Base-by-base conservation (phyloP, 2,888 invertebrate species). In the Acanthacorydalis orientalis region DNA sequence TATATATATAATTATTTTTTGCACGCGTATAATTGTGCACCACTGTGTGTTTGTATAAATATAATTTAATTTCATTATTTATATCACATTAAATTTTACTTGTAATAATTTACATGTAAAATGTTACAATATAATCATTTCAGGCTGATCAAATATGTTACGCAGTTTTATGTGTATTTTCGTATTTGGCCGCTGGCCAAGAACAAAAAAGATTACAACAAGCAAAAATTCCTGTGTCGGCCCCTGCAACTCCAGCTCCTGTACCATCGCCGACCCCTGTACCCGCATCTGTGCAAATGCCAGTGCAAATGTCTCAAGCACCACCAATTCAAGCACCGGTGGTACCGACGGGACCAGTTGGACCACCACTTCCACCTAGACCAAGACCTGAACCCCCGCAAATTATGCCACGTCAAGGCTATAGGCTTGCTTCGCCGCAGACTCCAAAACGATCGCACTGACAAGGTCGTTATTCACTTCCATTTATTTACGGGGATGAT, bases 121-220 rank as follows among this genome's bases (percentile, higher is more conserved):
- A 23, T 23, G 6, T 23, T 23, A 35, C 33, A 39, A 44, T 51
- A 60, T 57, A 56, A 59, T 49, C 50, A 52, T 54, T 53, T 35
- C 70, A 97, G 96, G 95, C 97, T 64, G 93, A 96, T 70, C 95
- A 97, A 70, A 98, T 98, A 61, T 97, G 96, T 70, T 98, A 98
- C 70, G 92, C 98, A 57, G 96, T 98, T 52, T 75, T 98, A 57
- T 98, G 98, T 74, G 93, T 98, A 55, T 98, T 98, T 72, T 97
- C 97, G 45, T 97, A 97, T 72, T 82, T 96, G 63, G 96, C 96
- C 51, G 96, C 96, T 48, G 91, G 90, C 0, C 78, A 82, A 55
- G 84, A 85, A 57, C 82, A 83, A 60, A 76, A 77, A 46, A 60
- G 64, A 12, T 12, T 37, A 9, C 37, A 52, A 12, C 51, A 51